Conservation (phyloP, 2,113 vertebrate species). For the Stegastes partitus region DNA sequence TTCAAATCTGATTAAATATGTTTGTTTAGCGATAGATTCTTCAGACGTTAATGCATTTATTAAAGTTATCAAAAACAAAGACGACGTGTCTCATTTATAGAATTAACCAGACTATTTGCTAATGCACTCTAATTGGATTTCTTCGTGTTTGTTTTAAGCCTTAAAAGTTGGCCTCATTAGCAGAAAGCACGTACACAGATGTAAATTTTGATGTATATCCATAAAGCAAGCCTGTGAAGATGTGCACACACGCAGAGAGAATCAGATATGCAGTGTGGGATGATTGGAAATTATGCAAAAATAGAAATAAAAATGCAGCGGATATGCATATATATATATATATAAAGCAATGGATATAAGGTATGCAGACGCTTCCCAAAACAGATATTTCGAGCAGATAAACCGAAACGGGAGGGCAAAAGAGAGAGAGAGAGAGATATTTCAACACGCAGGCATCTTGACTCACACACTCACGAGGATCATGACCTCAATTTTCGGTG, state of each 20-base stretch:
- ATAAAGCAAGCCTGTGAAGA: not conserved
- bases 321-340: not conserved
- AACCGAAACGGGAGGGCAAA: slow-evolving; percentile 32
- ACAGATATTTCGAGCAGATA: slow-evolving; percentile 54
- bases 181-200: not conserved
- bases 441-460: slow-evolving; percentile 62
- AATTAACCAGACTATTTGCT: not conserved
- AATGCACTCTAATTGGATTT: not conserved
- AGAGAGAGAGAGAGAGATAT: slow-evolving; percentile 52
- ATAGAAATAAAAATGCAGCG: not conserved
- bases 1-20: not conserved
- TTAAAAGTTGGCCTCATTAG: not conserved
- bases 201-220: not conserved
- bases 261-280: too few relatives aligned
- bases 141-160: not conserved
- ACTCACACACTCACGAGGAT: slow-evolving; percentile 77
- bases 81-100: slow-evolving; percentile 5
- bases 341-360: not conserved
- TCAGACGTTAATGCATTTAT: not conserved
- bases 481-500: slow-evolving; percentile 82
- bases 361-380: not conserved
- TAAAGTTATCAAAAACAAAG: not conserved
- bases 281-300: not conserved
- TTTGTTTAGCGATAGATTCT: not conserved
- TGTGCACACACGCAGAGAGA: too few relatives aligned